Evolutionary conservation across 2,797 vertebrate species (phyloP).

Genomic region (Phataginus tetradactyla): DNA sequence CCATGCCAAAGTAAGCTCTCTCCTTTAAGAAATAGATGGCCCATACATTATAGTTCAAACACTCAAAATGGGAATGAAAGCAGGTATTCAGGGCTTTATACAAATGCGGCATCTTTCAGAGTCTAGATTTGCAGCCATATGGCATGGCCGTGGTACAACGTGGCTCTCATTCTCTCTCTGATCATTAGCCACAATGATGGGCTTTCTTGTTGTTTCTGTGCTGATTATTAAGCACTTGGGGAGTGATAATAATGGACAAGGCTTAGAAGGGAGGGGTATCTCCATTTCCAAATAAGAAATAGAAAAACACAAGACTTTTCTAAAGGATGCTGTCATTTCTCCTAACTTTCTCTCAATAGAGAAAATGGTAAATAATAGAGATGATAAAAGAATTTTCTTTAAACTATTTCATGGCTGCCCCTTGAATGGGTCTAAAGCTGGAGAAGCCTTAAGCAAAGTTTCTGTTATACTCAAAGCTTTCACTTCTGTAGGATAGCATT

Average conservation of each 20-base stretch:
- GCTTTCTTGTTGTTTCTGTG: not conserved
- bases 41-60: slow-evolving; percentile 36
- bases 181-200: not conserved
- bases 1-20: slow-evolving; percentile 61
- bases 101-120: not conserved
- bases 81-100: slow-evolving; percentile 21
- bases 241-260: too few species aligned
- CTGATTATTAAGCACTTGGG: not conserved
- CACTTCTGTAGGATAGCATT: not conserved
- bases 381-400: not conserved
- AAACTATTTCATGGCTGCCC: not conserved
- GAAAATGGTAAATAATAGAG: not conserved
- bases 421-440: not conserved
- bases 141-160: not conserved
- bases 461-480: not conserved
- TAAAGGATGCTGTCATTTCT: not conserved
- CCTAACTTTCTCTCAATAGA: not conserved
- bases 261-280: not conserved
- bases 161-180: not conserved
- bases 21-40: slow-evolving; percentile 41
- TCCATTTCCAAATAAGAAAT: slow-evolving; percentile 9
- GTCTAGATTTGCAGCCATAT: not conserved
- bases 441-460: not conserved
- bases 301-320: not conserved
- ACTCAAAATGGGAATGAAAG: slow-evolving; percentile 15